A percentile compares a stretch with the other conserved stretches of the same genome.
Conservation (phyloP, 1,140 invertebrate species). For the Halictus rubicundus region DNA sequence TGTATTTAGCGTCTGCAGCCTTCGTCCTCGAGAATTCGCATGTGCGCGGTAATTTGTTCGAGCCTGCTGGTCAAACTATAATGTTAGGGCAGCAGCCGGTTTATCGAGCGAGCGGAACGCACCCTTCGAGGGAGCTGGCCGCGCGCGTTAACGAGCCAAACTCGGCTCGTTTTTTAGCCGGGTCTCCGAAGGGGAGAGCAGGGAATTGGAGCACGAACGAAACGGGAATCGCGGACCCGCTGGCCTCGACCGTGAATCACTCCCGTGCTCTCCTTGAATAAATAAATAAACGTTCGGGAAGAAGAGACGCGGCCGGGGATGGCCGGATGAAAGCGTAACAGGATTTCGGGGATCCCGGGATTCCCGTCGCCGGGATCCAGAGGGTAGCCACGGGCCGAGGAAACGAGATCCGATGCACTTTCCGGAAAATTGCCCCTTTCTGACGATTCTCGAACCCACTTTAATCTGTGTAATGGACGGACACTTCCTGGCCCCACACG, state of each 20-base stretch:
- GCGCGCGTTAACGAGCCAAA: conserved; percentile 9
- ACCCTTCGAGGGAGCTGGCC: neutral
- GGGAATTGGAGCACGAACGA: conserved; percentile 45
- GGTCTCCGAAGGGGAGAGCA: neutral
- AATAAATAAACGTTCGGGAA: conserved; percentile 33
- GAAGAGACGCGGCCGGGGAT: neutral
- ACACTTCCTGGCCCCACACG: neutral
- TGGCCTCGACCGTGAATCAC: conserved; percentile 8
- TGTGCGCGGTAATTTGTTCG: conserved; percentile 30
- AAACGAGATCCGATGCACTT: neutral
- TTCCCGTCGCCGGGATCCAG: too few relatives aligned
- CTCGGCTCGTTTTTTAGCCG: neutral
- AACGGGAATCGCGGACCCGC: too few relatives aligned
- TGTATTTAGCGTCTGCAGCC: too few relatives aligned
- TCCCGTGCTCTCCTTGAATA: neutral
- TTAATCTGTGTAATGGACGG: conserved; percentile 25
- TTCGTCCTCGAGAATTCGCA: conserved; percentile 29
- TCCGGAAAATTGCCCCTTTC: neutral
- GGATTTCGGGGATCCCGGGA: neutral
- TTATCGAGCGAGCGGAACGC: conserved; percentile 43
- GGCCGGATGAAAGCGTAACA: neutral
- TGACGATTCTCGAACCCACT: neutral
- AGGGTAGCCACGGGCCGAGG: too few relatives aligned
- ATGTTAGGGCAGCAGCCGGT: conserved; percentile 29
- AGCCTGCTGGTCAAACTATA: conserved; percentile 13